Base-by-base conservation (phyloP, 1,140 invertebrate species). In the Cecropterus lyciades region DNA sequence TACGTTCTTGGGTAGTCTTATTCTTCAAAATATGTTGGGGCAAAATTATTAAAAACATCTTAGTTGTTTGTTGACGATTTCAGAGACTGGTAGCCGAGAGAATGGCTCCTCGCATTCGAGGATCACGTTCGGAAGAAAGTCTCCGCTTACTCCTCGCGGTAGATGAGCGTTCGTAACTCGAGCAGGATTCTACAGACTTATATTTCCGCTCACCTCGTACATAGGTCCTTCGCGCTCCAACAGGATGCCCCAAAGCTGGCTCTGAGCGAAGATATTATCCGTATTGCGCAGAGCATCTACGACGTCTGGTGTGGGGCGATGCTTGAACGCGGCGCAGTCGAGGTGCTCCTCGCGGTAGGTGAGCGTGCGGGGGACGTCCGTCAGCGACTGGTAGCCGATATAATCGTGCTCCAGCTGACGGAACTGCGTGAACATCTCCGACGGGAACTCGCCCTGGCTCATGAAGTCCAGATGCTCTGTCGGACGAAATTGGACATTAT, bases 401-500 rank as follows among this genome's bases (percentile, higher is more conserved):
- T 98, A 98, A 82, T 98, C 97, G 88, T 99, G 97, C 84, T 98
- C 95, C 55, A 99, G 89, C 90, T 99, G 97, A 65, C 95, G 95
- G 90, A 99, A 99, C 42, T 97, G 95, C 10, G 93, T 94, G 73
- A 97, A 94, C 79, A 94, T 93, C 45, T 96, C 93, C 72, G 96
- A 94, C 0, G 95, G 94, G 48, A 95, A 93, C 74, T 96, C 95
- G 89, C 85, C 96, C 80, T 79, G 95, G 82, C 96, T 96, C 93
- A 99, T 96, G 89, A 99, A 99, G 93, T 99, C 98, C 80, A 99
- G 93, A 93, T 99, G 98, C 89, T 98, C 97, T 97, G 20, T 24
- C 1, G 20, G 1, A 24, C 1, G 5, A 24, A 24, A 24, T 24
- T n/a, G n/a, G n/a, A n/a, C n/a, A n/a, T n/a, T n/a, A n/a, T n/a